Conservation (phyloP, 2,113 vertebrate genomes). For the Gracilinanus agilis region DNA sequence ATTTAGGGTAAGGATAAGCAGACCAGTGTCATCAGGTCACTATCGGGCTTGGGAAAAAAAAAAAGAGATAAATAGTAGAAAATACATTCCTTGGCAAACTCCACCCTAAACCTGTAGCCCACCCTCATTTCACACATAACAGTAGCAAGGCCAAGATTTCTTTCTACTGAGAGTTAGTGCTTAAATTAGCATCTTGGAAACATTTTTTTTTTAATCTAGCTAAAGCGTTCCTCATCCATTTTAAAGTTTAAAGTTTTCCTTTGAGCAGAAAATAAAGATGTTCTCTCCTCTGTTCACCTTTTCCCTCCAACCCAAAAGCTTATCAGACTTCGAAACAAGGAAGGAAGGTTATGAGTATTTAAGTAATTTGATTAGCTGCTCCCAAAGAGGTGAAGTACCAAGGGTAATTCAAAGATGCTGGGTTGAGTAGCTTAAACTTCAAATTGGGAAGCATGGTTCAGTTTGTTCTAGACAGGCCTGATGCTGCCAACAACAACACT, state of each 20-base stretch:
- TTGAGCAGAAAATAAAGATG: slow-evolving; percentile 48
- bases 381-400: neutral
- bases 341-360: neutral
- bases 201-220: slow-evolving; percentile 54
- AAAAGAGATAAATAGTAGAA: slow-evolving; percentile 39
- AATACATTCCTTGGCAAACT: slow-evolving; percentile 56
- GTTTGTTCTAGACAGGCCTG: slow-evolving; percentile 28
- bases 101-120: slow-evolving; percentile 16
- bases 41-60: slow-evolving; percentile 57
- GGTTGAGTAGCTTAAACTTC: neutral
- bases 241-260: slow-evolving; percentile 63
- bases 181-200: slow-evolving; percentile 79
- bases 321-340: slow-evolving; percentile 45
- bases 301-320: slow-evolving; percentile 10
- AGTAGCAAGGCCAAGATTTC: slow-evolving; percentile 64
- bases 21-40: slow-evolving; percentile 66
- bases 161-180: slow-evolving; percentile 73
- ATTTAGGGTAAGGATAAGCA: slow-evolving; percentile 65
- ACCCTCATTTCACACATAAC: slow-evolving; percentile 2
- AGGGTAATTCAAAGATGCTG: neutral
- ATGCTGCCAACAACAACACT: neutral
- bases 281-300: neutral
- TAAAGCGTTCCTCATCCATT: slow-evolving; percentile 54
- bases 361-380: neutral
- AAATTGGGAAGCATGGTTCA: neutral